phyloP scores from a whole-genome alignment of 2,797 vertebrate species.

The Sandelia bainsii region DNA sequence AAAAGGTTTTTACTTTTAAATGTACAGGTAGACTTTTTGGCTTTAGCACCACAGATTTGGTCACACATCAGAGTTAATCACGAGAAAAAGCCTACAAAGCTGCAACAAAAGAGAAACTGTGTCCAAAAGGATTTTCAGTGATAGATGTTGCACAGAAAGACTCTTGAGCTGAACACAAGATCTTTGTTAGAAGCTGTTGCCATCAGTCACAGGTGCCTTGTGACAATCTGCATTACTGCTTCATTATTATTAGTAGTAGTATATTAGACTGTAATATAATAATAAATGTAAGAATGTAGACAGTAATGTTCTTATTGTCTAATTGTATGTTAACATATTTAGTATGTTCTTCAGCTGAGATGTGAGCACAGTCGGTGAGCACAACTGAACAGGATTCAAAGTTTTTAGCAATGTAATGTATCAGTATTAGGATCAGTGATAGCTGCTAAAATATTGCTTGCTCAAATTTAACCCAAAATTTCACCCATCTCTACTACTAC shows the following conservation, averaged over 20 bases:
- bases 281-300: background rate
- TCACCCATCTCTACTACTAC: background rate
- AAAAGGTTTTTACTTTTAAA: background rate
- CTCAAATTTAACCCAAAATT: background rate
- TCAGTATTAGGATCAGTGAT: background rate
- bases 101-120: background rate
- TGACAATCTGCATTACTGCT: slow-evolving; percentile 1
- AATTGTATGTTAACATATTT: background rate
- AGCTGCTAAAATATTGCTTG: background rate
- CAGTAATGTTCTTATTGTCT: slow-evolving; percentile 3
- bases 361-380: background rate
- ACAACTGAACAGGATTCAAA: background rate
- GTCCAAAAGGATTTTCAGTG: background rate
- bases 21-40: background rate
- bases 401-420: background rate
- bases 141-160: background rate
- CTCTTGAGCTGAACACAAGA: background rate
- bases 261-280: background rate
- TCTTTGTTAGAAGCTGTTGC: slow-evolving; percentile 8
- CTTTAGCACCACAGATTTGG: background rate
- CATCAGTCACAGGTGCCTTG: slow-evolving; percentile 11
- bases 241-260: background rate
- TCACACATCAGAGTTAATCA: background rate
- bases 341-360: background rate
- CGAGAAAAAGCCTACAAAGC: slow-evolving; percentile 1